Evolutionary conservation across 2,888 invertebrate species (phyloP).

Genomic region (Melanophora roralis): DNA sequence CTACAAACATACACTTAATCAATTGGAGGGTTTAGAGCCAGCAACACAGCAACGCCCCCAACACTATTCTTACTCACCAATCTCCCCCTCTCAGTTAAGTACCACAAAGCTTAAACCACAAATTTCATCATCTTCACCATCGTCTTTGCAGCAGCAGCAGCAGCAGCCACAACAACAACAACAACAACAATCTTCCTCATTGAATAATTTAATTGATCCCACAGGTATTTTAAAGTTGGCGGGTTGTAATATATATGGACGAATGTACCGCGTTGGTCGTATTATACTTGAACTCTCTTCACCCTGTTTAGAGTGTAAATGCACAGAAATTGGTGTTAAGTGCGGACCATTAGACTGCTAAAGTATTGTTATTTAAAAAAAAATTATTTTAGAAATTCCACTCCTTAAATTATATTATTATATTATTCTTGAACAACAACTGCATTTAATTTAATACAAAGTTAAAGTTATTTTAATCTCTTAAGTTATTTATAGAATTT

Average conservation of each 20-base stretch:
- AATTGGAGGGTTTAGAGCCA: slow-evolving; percentile 67
- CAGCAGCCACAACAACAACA: background rate
- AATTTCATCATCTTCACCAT: slow-evolving; percentile 48
- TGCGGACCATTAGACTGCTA: slow-evolving; percentile 83
- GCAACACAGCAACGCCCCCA: slow-evolving; percentile 32
- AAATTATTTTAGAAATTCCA: background rate
- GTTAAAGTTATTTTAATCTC: no score
- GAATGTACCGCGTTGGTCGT: slow-evolving; percentile 90
- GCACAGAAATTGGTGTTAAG: slow-evolving; percentile 91
- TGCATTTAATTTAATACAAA: no score
- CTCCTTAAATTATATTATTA: no score
- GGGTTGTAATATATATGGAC: slow-evolving; percentile 93
- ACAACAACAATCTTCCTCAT: slow-evolving; percentile 23
- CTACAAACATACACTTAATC: slow-evolving; percentile 66
- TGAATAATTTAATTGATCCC: slow-evolving; percentile 70
- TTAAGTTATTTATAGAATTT: no score
- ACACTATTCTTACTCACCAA: background rate
- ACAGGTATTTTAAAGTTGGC: slow-evolving; percentile 85
- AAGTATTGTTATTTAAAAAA: slow-evolving; percentile 65
- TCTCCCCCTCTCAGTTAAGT: background rate
- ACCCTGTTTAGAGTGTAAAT: slow-evolving; percentile 89
- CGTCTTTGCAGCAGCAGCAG: slow-evolving; percentile 24
- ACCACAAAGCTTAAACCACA: slow-evolving; percentile 35
- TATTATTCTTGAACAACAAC: no score
- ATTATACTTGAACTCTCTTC: slow-evolving; percentile 90